Evolutionary conservation across 2,113 vertebrate species (phyloP), one percentile per base, ranked within the genome.

Genomic region (Nesogale talazaci): DNA sequence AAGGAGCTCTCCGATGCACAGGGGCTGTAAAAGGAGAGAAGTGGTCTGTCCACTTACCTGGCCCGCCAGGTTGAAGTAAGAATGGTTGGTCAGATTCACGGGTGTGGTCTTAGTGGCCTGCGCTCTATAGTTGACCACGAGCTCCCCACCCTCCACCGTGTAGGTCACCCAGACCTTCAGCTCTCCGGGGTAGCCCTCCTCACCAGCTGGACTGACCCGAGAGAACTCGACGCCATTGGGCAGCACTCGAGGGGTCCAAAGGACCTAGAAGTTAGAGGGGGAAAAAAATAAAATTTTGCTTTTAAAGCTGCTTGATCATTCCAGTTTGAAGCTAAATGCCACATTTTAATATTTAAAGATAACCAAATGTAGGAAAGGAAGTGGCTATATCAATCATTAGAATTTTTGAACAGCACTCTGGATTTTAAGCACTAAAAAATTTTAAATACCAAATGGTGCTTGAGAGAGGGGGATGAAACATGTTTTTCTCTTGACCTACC

Each of bases 41-140:
- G 74, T 42, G 31, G 46, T 1, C 46, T 61, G 83, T 29, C 29
- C 76, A n/a, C 97, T 97, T 96, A 99, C 99, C 97, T 99, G 99
- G 94, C 99, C 99, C 31, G 98, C 98, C 31, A 99, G 97, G 97
- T 99, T 99, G 97, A 99, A 99, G 94, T 99, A 99, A 0, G 99
- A 96, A 3, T 99, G 99, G 97, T 99, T 99, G 88, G 99, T 99
- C 94, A 99, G 97, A 97, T 96, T 99, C 95, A 99, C 92, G 0
- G 99, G 99, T 0, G 99, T 99, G 0, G 98, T 98, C 96, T 98
- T 98, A 93, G 95, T 99, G 85, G 98, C 97, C 81, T 97, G 96
- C 2, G 99, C 99, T 88, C 87, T 96, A 83, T 99, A 99, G 84
- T 98, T 98, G 96, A 99, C 96, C 38, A 95, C 93, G 4, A 99